A percentile compares a stretch with the other conserved stretches of the same genome.
Conservation (phyloP, 2,113 vertebrate genomes). For the Equus quagga region DNA sequence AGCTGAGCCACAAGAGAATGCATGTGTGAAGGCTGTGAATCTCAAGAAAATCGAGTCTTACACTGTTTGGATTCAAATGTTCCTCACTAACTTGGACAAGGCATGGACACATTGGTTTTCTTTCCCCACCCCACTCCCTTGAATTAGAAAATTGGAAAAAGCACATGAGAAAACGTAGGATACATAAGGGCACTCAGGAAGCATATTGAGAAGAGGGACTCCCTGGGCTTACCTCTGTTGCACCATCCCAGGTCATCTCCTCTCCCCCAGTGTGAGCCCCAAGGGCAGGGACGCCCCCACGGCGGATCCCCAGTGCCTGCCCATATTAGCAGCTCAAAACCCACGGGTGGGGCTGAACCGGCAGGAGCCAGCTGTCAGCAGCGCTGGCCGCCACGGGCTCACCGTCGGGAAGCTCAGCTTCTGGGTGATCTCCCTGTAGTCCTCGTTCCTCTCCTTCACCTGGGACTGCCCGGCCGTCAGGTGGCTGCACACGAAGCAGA, state of each 20-base stretch:
- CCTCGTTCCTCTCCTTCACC: constrained; percentile 91
- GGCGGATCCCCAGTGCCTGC: fast-evolving
- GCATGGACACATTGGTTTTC: fast-evolving
- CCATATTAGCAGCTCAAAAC: fast-evolving
- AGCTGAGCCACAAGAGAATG: not conserved
- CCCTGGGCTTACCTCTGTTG: no score
- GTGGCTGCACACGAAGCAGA: constrained; percentile 91
- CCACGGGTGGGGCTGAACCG: fast-evolving
- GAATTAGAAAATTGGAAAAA: not conserved
- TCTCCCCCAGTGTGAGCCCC: fast-evolving
- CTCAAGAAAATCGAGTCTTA: not conserved
- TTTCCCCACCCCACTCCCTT: not conserved
- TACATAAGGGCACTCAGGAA: fast-evolving
- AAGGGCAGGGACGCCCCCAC: fast-evolving
- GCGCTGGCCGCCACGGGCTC: not conserved
- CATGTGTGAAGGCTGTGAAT: fast-evolving
- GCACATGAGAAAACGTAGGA: fast-evolving
- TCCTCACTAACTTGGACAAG: not conserved
- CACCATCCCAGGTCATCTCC: not conserved
- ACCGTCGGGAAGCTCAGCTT: constrained; percentile 91
- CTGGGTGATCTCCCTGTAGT: constrained; percentile 91
- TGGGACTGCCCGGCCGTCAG: constrained; percentile 91
- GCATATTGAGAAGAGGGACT: fast-evolving
- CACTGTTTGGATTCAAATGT: not conserved
- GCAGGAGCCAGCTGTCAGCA: not conserved